Conservation (phyloP, 2,888 invertebrate species). For the Apocheima hispidaria region DNA sequence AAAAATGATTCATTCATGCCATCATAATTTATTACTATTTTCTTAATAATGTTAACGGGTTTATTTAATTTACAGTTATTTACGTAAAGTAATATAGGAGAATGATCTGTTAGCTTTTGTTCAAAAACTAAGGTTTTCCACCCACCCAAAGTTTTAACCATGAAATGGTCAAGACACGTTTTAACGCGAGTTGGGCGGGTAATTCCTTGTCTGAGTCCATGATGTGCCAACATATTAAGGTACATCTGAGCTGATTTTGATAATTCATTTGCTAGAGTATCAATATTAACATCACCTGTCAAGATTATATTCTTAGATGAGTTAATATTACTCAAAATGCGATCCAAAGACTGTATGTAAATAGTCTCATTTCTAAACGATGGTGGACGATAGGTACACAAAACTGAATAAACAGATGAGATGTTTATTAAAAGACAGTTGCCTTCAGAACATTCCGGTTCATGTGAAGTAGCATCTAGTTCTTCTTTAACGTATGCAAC, state of each 20-base stretch:
- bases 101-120: neutral
- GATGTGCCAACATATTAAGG: neutral
- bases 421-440: conserved; percentile 1
- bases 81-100: neutral
- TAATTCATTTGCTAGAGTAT: neutral
- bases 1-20: neutral
- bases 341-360: neutral
- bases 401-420: neutral
- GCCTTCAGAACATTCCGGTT: neutral
- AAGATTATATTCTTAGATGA: neutral
- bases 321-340: neutral
- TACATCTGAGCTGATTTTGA: neutral
- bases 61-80: neutral
- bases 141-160: neutral
- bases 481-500: neutral
- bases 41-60: neutral
- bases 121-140: conserved; percentile 5
- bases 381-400: conserved; percentile 1
- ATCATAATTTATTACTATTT: neutral
- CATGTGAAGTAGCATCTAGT: neutral
- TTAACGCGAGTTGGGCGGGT: neutral
- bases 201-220: neutral
- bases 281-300: conserved; percentile 3
- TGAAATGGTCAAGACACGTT: neutral
- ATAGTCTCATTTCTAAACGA: neutral